Conservation (phyloP, 2,888 invertebrate genomes). For the Phymatocera aterrima region DNA sequence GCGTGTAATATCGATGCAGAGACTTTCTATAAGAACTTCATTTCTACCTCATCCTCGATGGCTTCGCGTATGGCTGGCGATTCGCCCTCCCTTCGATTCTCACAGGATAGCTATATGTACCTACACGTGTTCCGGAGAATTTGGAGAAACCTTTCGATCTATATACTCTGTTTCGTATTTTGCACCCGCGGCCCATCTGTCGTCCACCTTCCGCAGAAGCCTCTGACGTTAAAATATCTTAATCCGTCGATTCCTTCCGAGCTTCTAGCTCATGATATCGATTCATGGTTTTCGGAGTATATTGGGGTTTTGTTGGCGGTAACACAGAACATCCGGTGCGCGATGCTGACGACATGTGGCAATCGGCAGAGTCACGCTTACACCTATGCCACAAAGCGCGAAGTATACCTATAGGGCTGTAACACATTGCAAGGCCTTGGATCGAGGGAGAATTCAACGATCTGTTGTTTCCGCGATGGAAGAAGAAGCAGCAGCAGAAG, state of each 20-base stretch:
- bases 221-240: constrained; percentile 1
- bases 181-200: constrained; percentile 32
- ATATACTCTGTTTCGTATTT: neutral
- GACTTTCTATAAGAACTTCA: neutral
- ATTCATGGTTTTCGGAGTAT: too few species aligned
- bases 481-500: too few species aligned
- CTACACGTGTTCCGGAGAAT: neutral
- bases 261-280: neutral
- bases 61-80: neutral
- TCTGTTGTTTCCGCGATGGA: neutral
- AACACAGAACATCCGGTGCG: constrained; percentile 19
- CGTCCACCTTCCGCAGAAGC: neutral
- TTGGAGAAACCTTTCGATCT: constrained; percentile 14
- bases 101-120: neutral
- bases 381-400: too few species aligned
- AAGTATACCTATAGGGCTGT: too few species aligned
- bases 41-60: neutral
- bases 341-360: constrained; percentile 22
- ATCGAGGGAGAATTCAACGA: neutral
- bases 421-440: neutral
- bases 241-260: constrained; percentile 4
- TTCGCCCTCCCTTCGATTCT: neutral
- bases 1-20: neutral
- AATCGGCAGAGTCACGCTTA: neutral
- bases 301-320: neutral